Conservation (phyloP, 2,113 vertebrate genomes). For the Chaetops frenatus region DNA sequence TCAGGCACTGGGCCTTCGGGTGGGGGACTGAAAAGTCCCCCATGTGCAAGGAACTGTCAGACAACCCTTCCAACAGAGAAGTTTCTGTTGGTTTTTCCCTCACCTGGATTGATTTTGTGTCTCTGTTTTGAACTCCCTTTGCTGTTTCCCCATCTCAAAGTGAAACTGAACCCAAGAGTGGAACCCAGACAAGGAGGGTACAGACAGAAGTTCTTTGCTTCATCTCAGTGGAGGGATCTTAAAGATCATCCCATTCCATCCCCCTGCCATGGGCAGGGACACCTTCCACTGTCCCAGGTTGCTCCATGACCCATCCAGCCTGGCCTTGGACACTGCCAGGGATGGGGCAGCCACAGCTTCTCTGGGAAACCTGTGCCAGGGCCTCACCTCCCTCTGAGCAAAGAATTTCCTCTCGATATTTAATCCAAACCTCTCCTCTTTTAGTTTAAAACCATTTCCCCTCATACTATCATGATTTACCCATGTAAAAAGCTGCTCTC, state of each 20-base stretch:
- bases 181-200: not conserved
- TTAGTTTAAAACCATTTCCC: not conserved
- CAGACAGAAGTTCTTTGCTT: not conserved
- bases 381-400: not conserved
- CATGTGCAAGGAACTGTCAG: not conserved
- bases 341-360: not conserved
- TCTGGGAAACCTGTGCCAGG: not conserved
- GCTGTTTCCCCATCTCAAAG: not conserved
- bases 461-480: not conserved
- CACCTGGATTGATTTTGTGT: not conserved
- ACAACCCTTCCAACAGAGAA: not conserved
- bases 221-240: not conserved
- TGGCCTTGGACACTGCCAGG: not conserved
- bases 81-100: not conserved
- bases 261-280: not conserved
- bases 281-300: not conserved
- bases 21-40: not conserved
- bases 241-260: not conserved
- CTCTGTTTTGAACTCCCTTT: not conserved
- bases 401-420: not conserved
- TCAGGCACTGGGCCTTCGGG: not conserved
- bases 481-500: not conserved
- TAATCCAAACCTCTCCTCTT: not conserved
- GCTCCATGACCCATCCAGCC: fast-evolving
- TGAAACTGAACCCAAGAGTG: not conserved